Evolutionary conservation across 2,113 vertebrate genomes (phyloP).

Genomic region (Takifugu flavidus): DNA sequence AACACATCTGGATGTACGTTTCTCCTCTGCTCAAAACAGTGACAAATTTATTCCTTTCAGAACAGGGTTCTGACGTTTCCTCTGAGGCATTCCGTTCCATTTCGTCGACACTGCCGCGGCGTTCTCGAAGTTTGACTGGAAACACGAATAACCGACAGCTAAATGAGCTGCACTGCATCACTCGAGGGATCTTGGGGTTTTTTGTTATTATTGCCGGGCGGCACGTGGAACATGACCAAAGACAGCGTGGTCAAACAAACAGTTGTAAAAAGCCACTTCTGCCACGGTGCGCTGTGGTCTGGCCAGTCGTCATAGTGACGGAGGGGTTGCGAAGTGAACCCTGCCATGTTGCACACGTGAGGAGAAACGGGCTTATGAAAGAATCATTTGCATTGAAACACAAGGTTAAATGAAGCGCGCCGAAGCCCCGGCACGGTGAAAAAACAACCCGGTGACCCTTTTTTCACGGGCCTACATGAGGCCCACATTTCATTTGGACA

Average conservation of each 20-base stretch:
- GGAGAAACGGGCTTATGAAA: constrained; percentile 58
- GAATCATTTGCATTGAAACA: constrained; percentile 76
- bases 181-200: neutral
- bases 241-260: constrained; percentile 48
- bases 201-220: constrained; percentile 4
- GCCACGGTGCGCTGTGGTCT: constrained; percentile 41
- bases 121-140: too few relatives aligned
- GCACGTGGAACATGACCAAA: constrained; percentile 28
- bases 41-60: constrained; percentile 1
- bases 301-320: constrained; percentile 51
- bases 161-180: too few relatives aligned
- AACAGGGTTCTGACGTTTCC: too few relatives aligned
- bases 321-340: constrained; percentile 54
- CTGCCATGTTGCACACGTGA: constrained; percentile 69
- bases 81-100: too few relatives aligned
- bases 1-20: neutral
- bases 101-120: too few relatives aligned
- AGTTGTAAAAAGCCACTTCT: constrained; percentile 42
- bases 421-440: constrained; percentile 57
- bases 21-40: too few relatives aligned
- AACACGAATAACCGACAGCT: too few relatives aligned
- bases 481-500: constrained; percentile 82
- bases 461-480: constrained; percentile 64
- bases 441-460: constrained; percentile 65
- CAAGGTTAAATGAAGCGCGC: constrained; percentile 74